Evolutionary conservation across 1,140 invertebrate genomes (phyloP).

Genomic region (Helicoverpa zea): DNA sequence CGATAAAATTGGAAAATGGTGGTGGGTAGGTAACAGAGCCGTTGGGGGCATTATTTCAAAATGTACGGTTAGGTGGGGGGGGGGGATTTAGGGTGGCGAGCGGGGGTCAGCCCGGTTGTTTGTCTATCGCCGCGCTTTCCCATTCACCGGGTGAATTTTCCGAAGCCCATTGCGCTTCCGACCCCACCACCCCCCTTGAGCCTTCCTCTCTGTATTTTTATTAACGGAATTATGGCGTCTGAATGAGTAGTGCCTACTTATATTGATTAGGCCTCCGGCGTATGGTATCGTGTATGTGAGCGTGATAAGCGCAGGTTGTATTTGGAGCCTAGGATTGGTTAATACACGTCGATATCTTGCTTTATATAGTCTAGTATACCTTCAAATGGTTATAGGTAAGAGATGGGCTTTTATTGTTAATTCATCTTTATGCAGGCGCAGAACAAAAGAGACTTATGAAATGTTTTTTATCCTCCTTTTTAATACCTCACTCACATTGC

Average conservation of each 20-base stretch:
- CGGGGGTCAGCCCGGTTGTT: conserved; percentile 80
- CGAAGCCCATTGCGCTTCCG: conserved; percentile 81
- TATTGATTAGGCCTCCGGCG: conserved; percentile 77
- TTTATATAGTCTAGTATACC: too few relatives aligned
- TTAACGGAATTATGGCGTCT: conserved; percentile 84
- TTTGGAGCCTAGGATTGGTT: conserved; percentile 14
- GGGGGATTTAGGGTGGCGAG: conserved; percentile 64
- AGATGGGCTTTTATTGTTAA: too few relatives aligned
- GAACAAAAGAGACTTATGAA: too few relatives aligned
- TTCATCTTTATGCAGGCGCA: too few relatives aligned
- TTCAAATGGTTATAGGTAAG: too few relatives aligned
- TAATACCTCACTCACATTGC: too few relatives aligned
- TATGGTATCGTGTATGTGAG: conserved; percentile 19
- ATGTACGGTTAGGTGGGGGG: conserved; percentile 78
- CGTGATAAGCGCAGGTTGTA: conserved; percentile 7
- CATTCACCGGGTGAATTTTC: conserved; percentile 86
- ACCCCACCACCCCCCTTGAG: conserved; percentile 72
- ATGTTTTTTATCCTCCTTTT: too few relatives aligned
- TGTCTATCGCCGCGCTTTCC: conserved; percentile 85
- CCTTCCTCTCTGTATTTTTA: conserved; percentile 82
- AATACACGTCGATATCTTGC: neutral
- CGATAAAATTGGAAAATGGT: conserved; percentile 67
- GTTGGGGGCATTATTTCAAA: conserved; percentile 83
- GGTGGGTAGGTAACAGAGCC: conserved; percentile 64
- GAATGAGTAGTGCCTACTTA: conserved; percentile 80